Evolutionary conservation across 2,797 vertebrate genomes (phyloP).

Genomic region (Centropyge bicolor): DNA sequence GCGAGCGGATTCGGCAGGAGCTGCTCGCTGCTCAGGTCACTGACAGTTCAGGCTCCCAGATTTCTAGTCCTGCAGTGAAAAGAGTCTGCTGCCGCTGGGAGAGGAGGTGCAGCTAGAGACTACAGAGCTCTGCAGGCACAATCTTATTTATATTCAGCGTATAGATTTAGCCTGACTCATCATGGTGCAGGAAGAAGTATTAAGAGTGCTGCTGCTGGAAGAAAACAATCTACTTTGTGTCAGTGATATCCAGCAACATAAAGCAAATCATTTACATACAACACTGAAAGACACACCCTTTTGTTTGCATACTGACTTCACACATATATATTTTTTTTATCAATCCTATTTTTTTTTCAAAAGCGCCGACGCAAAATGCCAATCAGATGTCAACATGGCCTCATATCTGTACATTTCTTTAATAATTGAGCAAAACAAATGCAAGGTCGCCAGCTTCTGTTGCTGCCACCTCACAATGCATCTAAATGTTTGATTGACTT

Average conservation of each 20-base stretch:
- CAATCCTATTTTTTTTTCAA: constrained; percentile 35
- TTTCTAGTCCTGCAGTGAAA: constrained; percentile 54
- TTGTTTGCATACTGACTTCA: constrained; percentile 49
- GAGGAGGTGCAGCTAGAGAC: constrained; percentile 42
- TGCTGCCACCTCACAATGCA: constrained; percentile 54
- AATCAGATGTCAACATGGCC: constrained; percentile 45
- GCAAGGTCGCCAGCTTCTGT: constrained; percentile 47
- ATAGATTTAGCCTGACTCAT: constrained; percentile 76
- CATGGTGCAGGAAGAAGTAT: constrained; percentile 60
- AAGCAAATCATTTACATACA: constrained; percentile 61
- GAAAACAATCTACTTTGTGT: constrained; percentile 35
- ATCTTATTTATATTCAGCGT: constrained; percentile 76
- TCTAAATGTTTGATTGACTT: constrained; percentile 56
- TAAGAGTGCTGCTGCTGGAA: constrained; percentile 48
- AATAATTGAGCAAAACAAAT: constrained; percentile 54
- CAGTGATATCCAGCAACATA: constrained; percentile 35
- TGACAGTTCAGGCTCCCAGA: constrained; percentile 67
- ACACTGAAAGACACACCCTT: constrained; percentile 37
- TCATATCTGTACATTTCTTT: constrained; percentile 46
- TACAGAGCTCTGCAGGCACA: constrained; percentile 57
- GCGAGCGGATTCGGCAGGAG: constrained; percentile 43
- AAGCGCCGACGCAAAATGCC: constrained; percentile 31
- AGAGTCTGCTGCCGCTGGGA: constrained; percentile 46
- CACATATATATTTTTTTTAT: constrained; percentile 51
- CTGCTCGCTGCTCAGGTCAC: constrained; percentile 57